phyloP scores from a whole-genome alignment of 2,113 vertebrate species.

The Trinectes maculatus region DNA sequence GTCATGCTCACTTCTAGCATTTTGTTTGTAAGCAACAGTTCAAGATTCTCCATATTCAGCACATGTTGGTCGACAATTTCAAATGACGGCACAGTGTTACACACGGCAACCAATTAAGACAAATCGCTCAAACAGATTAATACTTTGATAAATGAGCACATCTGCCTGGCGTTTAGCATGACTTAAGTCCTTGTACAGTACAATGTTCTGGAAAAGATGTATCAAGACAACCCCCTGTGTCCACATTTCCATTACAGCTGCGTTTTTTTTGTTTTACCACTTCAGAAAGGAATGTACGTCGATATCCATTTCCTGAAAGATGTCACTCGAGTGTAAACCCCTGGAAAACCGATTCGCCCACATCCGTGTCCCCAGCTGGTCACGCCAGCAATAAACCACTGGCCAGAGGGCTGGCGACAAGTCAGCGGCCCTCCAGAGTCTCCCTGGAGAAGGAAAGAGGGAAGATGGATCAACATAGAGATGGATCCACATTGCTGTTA shows the following conservation, averaged over 20 bases:
- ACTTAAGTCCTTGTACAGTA: constrained; percentile 54
- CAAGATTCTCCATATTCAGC: constrained; percentile 30
- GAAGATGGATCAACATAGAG: neutral
- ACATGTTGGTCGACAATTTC: constrained; percentile 24
- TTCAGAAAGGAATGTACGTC: constrained; percentile 84
- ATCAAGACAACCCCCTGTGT: neutral
- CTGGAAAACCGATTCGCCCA: constrained; percentile 87
- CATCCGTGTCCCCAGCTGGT: constrained; percentile 98
- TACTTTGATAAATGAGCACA: constrained; percentile 33
- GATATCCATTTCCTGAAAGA: constrained; percentile 89
- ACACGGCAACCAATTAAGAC: constrained; percentile 63
- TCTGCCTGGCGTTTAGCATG: constrained; percentile 33
- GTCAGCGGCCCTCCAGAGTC: constrained; percentile 93
- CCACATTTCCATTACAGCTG: neutral
- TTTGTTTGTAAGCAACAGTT: constrained; percentile 23
- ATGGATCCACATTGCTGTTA: neutral
- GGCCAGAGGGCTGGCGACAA: constrained; percentile 87
- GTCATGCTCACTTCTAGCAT: constrained; percentile 30
- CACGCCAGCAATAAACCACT: constrained; percentile 95
- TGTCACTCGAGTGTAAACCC: constrained; percentile 91
- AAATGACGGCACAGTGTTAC: constrained; percentile 50
- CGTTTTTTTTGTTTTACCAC: constrained; percentile 1
- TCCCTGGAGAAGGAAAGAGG: constrained; percentile 78
- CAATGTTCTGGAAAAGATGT: constrained; percentile 14
- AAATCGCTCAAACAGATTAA: constrained; percentile 37